Conservation (phyloP, 1,140 invertebrate genomes). For the Dryas iulia region DNA sequence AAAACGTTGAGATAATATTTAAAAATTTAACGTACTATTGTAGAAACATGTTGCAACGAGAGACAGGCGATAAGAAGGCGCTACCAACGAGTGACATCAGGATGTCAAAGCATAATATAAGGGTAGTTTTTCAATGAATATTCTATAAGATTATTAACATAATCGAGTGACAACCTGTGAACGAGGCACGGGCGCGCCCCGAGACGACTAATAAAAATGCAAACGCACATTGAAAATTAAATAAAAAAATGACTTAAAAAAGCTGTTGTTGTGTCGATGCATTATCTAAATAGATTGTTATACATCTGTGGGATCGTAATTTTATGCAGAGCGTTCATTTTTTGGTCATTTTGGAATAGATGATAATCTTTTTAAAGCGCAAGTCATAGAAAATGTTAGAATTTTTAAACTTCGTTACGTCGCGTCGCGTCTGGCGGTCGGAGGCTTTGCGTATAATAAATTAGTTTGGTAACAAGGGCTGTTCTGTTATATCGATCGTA, state of each 20-base stretch:
- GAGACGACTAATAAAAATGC: slow-evolving; percentile 61
- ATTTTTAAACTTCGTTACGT: neutral
- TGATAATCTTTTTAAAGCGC: neutral
- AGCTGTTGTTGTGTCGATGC: slow-evolving; percentile 42
- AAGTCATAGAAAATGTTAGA: slow-evolving; percentile 10
- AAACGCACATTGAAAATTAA: slow-evolving; percentile 52
- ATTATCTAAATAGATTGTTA: slow-evolving; percentile 59
- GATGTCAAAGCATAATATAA: slow-evolving; percentile 37
- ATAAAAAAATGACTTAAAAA: slow-evolving; percentile 44
- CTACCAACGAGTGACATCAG: neutral
- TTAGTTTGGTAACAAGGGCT: neutral
- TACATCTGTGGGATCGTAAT: slow-evolving; percentile 32
- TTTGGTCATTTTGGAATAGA: slow-evolving; percentile 23
- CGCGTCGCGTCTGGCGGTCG: neutral
- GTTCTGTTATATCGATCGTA: too few relatives aligned
- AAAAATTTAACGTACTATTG: neutral
- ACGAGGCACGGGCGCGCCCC: slow-evolving; percentile 47
- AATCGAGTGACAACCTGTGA: slow-evolving; percentile 68
- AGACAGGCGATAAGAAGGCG: neutral
- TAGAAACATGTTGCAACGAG: neutral
- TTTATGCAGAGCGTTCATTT: slow-evolving; percentile 31
- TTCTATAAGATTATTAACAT: slow-evolving; percentile 63
- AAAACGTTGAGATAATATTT: neutral
- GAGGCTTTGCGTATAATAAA: neutral
- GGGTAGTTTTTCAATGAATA: slow-evolving; percentile 66